Base-by-base conservation (phyloP, 2,888 invertebrate species). In the Drosophila bunnanda region DNA sequence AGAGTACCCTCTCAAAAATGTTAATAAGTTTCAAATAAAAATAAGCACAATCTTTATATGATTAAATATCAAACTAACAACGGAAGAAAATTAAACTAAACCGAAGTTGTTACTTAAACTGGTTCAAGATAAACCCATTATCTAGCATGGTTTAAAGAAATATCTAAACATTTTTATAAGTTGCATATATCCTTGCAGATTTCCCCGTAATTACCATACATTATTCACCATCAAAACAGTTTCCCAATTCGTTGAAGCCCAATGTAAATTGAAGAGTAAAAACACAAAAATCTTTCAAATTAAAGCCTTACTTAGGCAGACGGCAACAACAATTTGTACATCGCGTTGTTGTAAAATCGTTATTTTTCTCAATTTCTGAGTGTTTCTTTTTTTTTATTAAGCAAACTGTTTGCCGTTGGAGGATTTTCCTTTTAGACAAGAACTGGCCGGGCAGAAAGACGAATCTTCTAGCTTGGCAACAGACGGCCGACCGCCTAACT, bases 301-400 rank as follows among this genome's bases (percentile, higher is more conserved):
- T 70, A 53, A 30, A 64, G 52, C 52, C 69, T 50, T 48, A 71
- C 67, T 56, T 39, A 52, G 54, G 20, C 36, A 62, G 48, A 69
- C 70, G 54, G 48, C 55, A 80, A 71, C 74, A 72, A 73, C 64
- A 83, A 88, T 82, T 82, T 82, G 82, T 74, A 69, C 48, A 43
- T 53, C 34, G 12, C 28, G 36, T 46, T 56, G 69, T 64, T 56
- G 32, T 67, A 22, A n/a, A 38, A 20, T 25, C 7, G 38, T n/a
- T 67, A 44, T 38, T 52, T 71, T 43, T 41, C n/a, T n/a, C 32
- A 13, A 28, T n/a, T 52, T 46, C n/a, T 28, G 10, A 0, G 9
- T 44, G 5, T 10, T 22, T 2, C 25, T 0, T n/a, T 9, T 22
- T 41, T 38, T 71, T 68, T 52, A 48, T 22, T 38, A 44, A 22